Conservation (phyloP, 1,140 invertebrate species). For the Drosophila aff. region DNA sequence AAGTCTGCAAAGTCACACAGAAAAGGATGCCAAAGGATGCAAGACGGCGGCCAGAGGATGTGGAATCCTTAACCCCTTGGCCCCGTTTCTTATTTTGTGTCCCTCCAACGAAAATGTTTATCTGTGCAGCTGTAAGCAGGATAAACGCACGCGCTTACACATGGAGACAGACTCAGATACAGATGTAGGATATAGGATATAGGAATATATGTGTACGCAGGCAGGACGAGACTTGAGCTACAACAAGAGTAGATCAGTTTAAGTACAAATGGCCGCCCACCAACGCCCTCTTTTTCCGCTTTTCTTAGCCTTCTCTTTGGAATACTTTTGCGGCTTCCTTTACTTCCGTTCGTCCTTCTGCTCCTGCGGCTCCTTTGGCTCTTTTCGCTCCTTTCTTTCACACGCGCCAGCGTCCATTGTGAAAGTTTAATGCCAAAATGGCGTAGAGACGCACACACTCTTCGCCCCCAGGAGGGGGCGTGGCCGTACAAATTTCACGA, state of each 20-base stretch:
- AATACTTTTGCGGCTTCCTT: constrained; percentile 69
- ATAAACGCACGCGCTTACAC: constrained; percentile 59
- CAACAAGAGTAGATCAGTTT: constrained; percentile 75
- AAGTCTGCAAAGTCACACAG: constrained; percentile 67
- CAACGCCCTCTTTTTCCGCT: not conserved
- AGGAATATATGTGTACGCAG: no score
- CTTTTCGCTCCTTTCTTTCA: constrained; percentile 35
- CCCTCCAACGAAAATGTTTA: constrained; percentile 66
- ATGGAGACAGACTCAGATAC: constrained; percentile 14
- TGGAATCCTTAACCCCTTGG: constrained; percentile 10
- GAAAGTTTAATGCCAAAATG: constrained; percentile 62
- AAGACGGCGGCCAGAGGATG: constrained; percentile 20
- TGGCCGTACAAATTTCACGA: constrained; percentile 70
- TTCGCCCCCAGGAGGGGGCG: constrained; percentile 30
- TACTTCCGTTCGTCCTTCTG: constrained; percentile 32
- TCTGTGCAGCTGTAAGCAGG: constrained; percentile 74
- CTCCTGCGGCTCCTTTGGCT: not conserved
- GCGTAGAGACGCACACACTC: constrained; percentile 8
- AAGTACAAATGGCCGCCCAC: constrained; percentile 68
- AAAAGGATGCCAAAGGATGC: constrained; percentile 26
- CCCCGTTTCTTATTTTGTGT: constrained; percentile 19
- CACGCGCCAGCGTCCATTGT: constrained; percentile 66
- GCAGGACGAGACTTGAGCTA: constrained; percentile 41
- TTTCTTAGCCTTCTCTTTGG: constrained; percentile 17
- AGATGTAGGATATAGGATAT: not conserved